These are phyloP conservation scores for Spheniscus mendiculus DNA, from an alignment of 2,113 vertebrate species.

Conservation along the genomic window DNA sequence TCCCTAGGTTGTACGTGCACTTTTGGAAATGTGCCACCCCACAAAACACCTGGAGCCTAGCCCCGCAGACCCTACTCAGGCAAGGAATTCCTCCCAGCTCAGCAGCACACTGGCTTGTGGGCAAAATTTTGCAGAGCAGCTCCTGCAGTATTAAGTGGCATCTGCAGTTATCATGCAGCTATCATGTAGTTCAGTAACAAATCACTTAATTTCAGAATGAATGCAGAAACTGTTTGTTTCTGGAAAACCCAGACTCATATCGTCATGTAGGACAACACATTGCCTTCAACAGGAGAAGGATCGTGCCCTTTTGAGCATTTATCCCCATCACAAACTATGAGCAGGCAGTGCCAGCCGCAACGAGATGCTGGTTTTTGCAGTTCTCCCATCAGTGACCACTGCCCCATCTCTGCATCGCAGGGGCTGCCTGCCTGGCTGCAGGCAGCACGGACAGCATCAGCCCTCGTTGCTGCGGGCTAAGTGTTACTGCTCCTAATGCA, in stretches of 20 bases:
- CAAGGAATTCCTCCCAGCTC: neutral
- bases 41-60: neutral
- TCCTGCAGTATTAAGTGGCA: neutral
- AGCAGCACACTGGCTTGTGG: neutral
- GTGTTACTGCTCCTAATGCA: neutral
- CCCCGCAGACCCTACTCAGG: neutral
- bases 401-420: no score
- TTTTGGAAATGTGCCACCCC: neutral
- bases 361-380: neutral
- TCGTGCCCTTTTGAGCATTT: neutral
- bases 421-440: neutral
- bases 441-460: neutral
- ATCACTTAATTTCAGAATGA: neutral
- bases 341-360: neutral
- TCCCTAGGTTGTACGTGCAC: rapidly evolving
- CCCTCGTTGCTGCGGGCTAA: rapidly evolving
- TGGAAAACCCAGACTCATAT: neutral
- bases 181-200: neutral
- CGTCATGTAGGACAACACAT: neutral
- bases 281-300: neutral
- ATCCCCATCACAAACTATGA: neutral
- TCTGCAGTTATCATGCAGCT: neutral
- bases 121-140: neutral
- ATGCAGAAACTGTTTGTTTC: neutral
- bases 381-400: neutral